Evolutionary conservation across 2,888 invertebrate species (phyloP).

Genomic region (Latheticus oryzae): DNA sequence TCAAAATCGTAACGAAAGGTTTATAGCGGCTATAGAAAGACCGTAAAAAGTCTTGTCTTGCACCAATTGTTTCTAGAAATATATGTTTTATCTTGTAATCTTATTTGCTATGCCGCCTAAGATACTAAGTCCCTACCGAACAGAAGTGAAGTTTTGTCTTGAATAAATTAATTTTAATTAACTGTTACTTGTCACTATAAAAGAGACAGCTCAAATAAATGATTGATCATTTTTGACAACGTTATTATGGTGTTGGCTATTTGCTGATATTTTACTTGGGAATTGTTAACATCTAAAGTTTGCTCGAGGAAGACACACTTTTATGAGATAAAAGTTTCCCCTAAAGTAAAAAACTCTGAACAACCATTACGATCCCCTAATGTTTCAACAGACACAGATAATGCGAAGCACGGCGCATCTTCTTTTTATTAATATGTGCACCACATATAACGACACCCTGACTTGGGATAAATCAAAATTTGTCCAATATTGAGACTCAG

Average conservation of each 20-base stretch:
- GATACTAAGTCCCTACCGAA: slow-evolving; percentile 31
- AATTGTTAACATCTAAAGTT: slow-evolving; percentile 38
- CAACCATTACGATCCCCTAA: slow-evolving; percentile 58
- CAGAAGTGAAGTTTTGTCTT: too few relatives aligned
- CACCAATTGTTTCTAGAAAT: slow-evolving; percentile 42
- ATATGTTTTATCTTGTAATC: slow-evolving; percentile 51
- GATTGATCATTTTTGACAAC: slow-evolving; percentile 47
- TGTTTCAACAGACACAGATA: slow-evolving; percentile 56
- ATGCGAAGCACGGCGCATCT: slow-evolving; percentile 53
- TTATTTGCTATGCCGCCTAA: slow-evolving; percentile 48
- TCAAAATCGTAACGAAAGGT: slow-evolving; percentile 53
- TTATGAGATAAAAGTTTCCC: slow-evolving; percentile 58
- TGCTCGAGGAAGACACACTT: slow-evolving; percentile 26
- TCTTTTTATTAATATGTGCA: slow-evolving; percentile 57
- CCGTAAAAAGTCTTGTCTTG: slow-evolving; percentile 49
- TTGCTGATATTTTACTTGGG: slow-evolving; percentile 34
- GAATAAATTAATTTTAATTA: slow-evolving; percentile 54
- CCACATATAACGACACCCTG: slow-evolving; percentile 53
- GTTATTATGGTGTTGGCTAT: slow-evolving; percentile 5
- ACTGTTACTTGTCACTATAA: slow-evolving; percentile 48
- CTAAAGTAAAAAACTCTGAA: slow-evolving; percentile 57
- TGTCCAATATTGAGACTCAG: slow-evolving; percentile 54
- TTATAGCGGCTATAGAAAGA: slow-evolving; percentile 53
- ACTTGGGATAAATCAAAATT: slow-evolving; percentile 57
- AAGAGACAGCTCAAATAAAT: slow-evolving; percentile 43